Evolutionary conservation across 2,113 vertebrate species (phyloP), one percentile per base, ranked within the genome.

Genomic region (Chrysemys picta): DNA sequence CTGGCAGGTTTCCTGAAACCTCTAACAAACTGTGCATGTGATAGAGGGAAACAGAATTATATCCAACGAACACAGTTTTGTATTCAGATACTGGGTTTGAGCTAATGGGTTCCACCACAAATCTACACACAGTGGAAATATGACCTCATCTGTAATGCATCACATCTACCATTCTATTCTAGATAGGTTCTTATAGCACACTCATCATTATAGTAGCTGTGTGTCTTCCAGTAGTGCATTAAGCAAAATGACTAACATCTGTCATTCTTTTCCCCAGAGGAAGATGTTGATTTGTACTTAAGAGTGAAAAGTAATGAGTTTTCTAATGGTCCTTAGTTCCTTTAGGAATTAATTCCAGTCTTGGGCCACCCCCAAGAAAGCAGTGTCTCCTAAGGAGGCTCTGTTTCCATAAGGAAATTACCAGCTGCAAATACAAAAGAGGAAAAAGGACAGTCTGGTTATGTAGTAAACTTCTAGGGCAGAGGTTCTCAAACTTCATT

Each of bases 21-120:
- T 38, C 52, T 45, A 45, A 29, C 38, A 24, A 52, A 31, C 9
- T 5, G 10, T 85, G 4, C 84, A 24, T 75, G 86, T 54, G 85
- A 84, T 76, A 90, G 53, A 75, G 89, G 56, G 88, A 81, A 59
- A 54, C 53, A 79, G 81, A 89, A 31, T 52, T 78, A 31, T 31
- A 94, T 65, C 87, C 92, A 93, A 97, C 95, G 85, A 96, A 80
- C 82, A 31, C 90, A 2, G 3, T 8, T 27, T 59, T 96, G 93
- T 96, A 81, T 95, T 65, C 81, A 91, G 45, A 87, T 88, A 81
- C 10, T 95, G 85, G 79, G 88, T 52, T 81, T 79, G 87, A 87
- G 0, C 16, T 76, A 47, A 82, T 95, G 87, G 94, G 94, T 96
- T 95, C 96, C 96, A 89, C 95, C 96, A 92, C 1, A 2, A 1